These are phyloP conservation scores for Thymelicus lineola DNA, from an alignment of 2,888 invertebrate species.

Conservation along the genomic window DNA sequence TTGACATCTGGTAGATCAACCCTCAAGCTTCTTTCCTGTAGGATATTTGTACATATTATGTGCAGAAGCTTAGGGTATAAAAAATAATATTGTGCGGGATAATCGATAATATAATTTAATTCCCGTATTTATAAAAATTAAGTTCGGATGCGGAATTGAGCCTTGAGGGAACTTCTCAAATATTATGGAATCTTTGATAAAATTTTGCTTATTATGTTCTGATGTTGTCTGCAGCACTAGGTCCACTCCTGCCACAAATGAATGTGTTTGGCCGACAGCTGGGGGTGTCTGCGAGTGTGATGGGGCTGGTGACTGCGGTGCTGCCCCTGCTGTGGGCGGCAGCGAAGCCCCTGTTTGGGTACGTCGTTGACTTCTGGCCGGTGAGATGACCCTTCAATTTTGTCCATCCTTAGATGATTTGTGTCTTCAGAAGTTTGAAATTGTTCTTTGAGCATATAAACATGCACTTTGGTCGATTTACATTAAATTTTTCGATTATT, in stretches of 20 bases:
- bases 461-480: background rate
- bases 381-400: constrained; percentile 55
- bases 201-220: background rate
- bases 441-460: no score
- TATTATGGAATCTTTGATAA: no score
- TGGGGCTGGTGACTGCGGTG: constrained; percentile 91
- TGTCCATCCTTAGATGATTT: background rate
- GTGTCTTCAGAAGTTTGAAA: background rate
- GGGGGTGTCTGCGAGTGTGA: constrained; percentile 90
- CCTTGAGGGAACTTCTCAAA: no score
- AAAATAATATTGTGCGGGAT: no score
- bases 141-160: no score
- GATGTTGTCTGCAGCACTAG: constrained; percentile 86
- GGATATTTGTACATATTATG: no score
- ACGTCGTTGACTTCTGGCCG: constrained; percentile 90
- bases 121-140: no score
- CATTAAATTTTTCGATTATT: no score
- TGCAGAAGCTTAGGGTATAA: no score
- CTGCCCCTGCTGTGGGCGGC: constrained; percentile 91
- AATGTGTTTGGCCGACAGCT: constrained; percentile 91
- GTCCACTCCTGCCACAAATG: constrained; percentile 92
- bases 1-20: no score
- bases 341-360: constrained; percentile 91
- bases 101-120: no score
- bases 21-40: no score